phyloP scores from a whole-genome alignment of 2,888 invertebrate species.

The Pollenia amentaria region DNA sequence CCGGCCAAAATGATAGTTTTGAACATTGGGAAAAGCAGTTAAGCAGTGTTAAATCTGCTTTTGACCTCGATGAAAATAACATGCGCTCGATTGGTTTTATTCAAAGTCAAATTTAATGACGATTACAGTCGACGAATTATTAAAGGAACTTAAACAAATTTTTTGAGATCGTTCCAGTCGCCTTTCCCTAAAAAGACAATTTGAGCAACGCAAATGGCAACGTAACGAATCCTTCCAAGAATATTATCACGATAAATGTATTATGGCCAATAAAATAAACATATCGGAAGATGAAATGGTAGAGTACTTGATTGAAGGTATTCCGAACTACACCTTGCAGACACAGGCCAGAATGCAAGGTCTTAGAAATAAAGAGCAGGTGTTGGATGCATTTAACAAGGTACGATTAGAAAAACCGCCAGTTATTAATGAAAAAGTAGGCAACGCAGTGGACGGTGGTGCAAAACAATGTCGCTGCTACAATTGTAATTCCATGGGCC shows the following conservation, averaged over 20 bases:
- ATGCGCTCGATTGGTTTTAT: slow-evolving; percentile 41
- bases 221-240: slow-evolving; percentile 40
- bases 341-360: background rate
- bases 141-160: slow-evolving; percentile 21
- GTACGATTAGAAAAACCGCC: background rate
- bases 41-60: background rate
- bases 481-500: slow-evolving; percentile 52
- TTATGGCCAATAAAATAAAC: slow-evolving; percentile 47
- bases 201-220: slow-evolving; percentile 66
- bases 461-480: slow-evolving; percentile 31
- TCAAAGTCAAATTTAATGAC: slow-evolving; percentile 48
- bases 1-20: slow-evolving; percentile 12
- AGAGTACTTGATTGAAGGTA: slow-evolving; percentile 9
- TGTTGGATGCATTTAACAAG: background rate
- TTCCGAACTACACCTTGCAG: background rate
- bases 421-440: background rate
- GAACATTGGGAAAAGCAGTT: slow-evolving; percentile 4
- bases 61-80: slow-evolving; percentile 22
- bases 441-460: no score
- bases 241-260: slow-evolving; percentile 65
- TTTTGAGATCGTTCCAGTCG: slow-evolving; percentile 39
- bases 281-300: slow-evolving; percentile 49
- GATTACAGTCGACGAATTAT: background rate
- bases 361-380: background rate
- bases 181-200: slow-evolving; percentile 55